Evolutionary conservation across 2,888 invertebrate genomes (phyloP).

Genomic region (Eristalis tenax): DNA sequence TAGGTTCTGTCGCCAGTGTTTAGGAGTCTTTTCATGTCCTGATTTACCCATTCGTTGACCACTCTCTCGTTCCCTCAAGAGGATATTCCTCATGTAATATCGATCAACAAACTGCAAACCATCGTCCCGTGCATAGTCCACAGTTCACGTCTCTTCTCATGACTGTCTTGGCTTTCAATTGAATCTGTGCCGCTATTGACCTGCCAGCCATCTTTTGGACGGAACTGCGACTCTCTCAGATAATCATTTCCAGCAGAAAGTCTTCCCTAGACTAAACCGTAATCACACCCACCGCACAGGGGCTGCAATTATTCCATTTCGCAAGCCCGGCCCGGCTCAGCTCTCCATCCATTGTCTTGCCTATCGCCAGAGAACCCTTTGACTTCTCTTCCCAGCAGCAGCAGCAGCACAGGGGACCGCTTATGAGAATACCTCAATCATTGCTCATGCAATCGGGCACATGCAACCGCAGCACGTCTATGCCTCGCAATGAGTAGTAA

Average conservation of each 20-base stretch:
- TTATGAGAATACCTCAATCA: conserved; percentile 57
- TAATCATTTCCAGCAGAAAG: background rate
- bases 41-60: no score
- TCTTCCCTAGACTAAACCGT: no score
- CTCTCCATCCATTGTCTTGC: background rate
- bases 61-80: no score
- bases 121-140: no score
- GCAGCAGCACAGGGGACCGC: background rate
- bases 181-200: background rate
- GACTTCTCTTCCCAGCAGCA: conserved; percentile 40
- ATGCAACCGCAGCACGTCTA: conserved; percentile 25
- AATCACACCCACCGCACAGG: background rate
- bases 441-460: conserved; percentile 59
- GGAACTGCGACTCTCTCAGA: background rate
- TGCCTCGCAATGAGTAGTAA: conserved; percentile 50
- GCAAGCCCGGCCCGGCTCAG: background rate
- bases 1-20: no score
- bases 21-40: no score
- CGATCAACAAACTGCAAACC: no score
- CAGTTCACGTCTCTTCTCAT: no score
- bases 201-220: background rate
- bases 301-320: background rate
- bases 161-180: background rate
- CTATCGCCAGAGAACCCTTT: background rate
- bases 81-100: no score